Conservation (phyloP, 1,140 invertebrate genomes). For the Zophobas morio region DNA sequence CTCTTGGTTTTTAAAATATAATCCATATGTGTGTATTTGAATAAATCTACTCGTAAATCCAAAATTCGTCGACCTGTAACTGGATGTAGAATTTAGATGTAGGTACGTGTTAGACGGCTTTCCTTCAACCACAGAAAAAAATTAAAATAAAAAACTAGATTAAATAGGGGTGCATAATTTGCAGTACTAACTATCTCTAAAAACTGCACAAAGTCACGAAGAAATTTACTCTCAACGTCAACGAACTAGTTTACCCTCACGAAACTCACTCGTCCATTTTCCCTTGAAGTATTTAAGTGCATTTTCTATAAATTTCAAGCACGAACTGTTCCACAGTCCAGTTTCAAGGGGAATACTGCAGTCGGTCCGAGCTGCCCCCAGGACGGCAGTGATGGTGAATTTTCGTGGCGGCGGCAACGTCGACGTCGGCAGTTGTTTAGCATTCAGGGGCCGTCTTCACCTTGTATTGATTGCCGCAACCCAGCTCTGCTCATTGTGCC, state of each 20-base stretch:
- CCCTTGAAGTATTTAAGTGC: conserved; percentile 25
- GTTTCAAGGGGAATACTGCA: conserved; percentile 39
- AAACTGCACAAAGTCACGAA: neutral
- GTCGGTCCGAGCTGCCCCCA: conserved; percentile 30
- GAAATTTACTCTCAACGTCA: neutral
- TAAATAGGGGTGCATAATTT: no score
- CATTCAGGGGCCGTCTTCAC: conserved; percentile 63
- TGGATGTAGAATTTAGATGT: no score
- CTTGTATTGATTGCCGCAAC: conserved; percentile 65
- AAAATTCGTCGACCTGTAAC: no score
- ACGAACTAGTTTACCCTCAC: neutral
- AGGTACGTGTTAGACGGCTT: no score
- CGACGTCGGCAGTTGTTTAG: conserved; percentile 58
- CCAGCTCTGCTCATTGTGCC: conserved; percentile 48
- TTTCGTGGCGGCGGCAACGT: conserved; percentile 47
- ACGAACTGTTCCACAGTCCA: conserved; percentile 22
- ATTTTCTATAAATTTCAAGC: conserved; percentile 32
- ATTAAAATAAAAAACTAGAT: no score
- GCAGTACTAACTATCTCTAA: no score
- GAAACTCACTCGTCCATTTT: neutral
- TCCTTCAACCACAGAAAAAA: no score
- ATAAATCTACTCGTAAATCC: no score
- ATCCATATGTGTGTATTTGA: no score
- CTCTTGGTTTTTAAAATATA: no score
- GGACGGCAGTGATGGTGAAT: conserved; percentile 44